These are phyloP conservation scores for Burhinus bistriatus DNA, from an alignment of 2,113 vertebrate genomes.

Conservation along the genomic window DNA sequence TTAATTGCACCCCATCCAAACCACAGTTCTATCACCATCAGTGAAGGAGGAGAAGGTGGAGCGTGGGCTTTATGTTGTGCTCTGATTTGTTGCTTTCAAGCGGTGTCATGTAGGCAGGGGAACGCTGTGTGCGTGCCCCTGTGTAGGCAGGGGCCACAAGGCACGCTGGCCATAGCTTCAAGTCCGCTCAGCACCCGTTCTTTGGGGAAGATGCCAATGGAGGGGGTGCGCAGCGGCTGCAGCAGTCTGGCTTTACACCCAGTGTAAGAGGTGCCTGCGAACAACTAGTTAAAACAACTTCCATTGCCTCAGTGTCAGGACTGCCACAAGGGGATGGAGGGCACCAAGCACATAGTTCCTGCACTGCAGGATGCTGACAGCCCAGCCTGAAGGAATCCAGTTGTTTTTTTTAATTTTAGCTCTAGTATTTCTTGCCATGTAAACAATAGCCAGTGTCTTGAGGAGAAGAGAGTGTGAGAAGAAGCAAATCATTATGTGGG, in stretches of 20 bases:
- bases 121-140: fast-evolving
- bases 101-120: background rate
- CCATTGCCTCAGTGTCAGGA: background rate
- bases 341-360: background rate
- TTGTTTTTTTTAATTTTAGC: background rate
- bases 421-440: background rate
- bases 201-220: background rate
- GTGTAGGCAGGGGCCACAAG: background rate
- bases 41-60: background rate
- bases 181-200: fast-evolving
- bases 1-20: background rate
- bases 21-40: background rate
- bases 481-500: background rate
- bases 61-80: fast-evolving
- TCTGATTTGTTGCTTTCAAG: background rate
- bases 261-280: background rate
- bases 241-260: background rate
- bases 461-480: background rate
- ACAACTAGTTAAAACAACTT: background rate
- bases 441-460: conserved; percentile 18
- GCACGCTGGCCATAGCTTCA: background rate
- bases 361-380: background rate
- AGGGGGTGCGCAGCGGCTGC: background rate
- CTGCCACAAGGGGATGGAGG: background rate
- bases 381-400: background rate